Conservation (phyloP, 2,888 invertebrate species). For the Pollenia amentaria region DNA sequence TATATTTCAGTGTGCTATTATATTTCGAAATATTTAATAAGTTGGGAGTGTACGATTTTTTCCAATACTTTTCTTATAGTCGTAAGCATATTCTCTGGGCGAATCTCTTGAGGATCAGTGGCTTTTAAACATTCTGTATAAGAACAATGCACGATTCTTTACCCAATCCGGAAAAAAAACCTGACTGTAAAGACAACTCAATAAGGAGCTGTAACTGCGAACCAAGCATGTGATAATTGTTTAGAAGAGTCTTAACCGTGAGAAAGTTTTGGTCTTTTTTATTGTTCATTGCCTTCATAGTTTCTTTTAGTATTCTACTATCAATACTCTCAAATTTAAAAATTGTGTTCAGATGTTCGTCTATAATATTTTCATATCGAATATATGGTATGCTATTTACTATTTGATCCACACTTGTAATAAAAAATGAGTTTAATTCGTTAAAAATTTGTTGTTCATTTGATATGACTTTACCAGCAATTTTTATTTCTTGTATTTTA, state of each 20-base stretch:
- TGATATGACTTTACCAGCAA: constrained; percentile 1
- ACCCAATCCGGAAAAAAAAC: neutral
- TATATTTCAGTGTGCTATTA: too few relatives aligned
- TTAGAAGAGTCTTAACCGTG: neutral
- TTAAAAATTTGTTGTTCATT: neutral
- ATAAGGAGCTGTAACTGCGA: neutral
- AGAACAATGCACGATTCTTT: constrained; percentile 17
- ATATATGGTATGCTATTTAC: neutral
- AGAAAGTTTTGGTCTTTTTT: constrained; percentile 4
- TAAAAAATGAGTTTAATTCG: constrained; percentile 29
- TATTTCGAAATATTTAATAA: too few relatives aligned
- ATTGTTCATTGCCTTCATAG: neutral
- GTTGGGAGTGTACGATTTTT: neutral
- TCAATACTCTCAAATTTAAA: neutral
- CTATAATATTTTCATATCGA: neutral
- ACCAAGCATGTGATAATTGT: constrained; percentile 4
- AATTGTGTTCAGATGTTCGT: neutral
- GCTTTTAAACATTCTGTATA: neutral
- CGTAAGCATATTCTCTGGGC: neutral
- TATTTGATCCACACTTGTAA: neutral
- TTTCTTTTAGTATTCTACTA: neutral
- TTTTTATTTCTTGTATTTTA: neutral
- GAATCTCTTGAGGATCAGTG: constrained; percentile 5
- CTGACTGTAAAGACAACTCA: neutral
- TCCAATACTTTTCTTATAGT: constrained; percentile 2